A percentile compares a stretch with the other conserved stretches of the same genome.
These are phyloP conservation scores for Nymphalis io DNA, from an alignment of 1,140 invertebrate species.

Conservation along the genomic window DNA sequence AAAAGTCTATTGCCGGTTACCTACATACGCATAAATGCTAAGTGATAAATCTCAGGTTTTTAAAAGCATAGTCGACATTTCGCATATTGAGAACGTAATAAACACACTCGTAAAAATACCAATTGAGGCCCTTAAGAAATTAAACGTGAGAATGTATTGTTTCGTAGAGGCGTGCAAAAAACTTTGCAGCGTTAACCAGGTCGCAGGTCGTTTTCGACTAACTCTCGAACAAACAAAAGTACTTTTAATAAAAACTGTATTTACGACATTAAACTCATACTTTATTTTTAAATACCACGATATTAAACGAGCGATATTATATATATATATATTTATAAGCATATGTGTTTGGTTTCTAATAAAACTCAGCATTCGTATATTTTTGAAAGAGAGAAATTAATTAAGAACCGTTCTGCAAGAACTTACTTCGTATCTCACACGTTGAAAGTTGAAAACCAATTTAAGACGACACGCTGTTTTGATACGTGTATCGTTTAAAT, in stretches of 20 bases:
- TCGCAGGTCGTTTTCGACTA: constrained; percentile 76
- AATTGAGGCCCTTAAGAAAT: constrained; percentile 78
- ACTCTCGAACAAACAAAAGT: constrained; percentile 48
- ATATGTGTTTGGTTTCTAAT: too few species aligned
- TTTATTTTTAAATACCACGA: not conserved
- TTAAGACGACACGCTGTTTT: too few species aligned
- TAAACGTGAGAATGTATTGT: constrained; percentile 80
- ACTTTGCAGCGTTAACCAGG: constrained; percentile 70
- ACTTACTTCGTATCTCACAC: too few species aligned
- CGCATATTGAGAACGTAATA: constrained; percentile 73
- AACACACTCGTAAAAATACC: constrained; percentile 79
- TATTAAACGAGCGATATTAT: too few species aligned
- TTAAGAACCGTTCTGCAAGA: too few species aligned
- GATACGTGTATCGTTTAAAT: too few species aligned
- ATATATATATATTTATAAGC: too few species aligned
- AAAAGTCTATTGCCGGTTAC: too few species aligned
- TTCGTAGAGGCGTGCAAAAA: constrained; percentile 73
- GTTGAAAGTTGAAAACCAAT: too few species aligned
- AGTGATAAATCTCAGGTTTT: constrained; percentile 17
- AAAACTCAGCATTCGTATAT: too few species aligned
- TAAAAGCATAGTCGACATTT: constrained; percentile 62
- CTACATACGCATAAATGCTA: not conserved
- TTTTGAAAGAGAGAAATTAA: too few species aligned
- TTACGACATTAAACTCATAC: constrained; percentile 43
- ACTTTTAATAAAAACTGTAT: constrained; percentile 60